These are phyloP conservation scores for Hepsetus odoe DNA, from an alignment of 2,113 vertebrate species.

Conservation along the genomic window DNA sequence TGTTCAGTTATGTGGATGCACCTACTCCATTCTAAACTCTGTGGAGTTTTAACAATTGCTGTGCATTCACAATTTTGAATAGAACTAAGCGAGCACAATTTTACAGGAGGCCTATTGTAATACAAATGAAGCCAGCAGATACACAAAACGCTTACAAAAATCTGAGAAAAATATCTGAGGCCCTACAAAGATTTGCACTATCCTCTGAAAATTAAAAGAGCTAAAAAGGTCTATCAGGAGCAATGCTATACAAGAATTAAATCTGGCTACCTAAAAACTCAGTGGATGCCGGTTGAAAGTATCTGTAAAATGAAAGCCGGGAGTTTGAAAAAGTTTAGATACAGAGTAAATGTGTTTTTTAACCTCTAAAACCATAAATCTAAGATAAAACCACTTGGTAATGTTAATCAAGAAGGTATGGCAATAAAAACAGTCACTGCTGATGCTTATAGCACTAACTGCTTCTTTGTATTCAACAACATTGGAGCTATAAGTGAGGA, in stretches of 20 bases:
- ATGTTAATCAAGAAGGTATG: not conserved
- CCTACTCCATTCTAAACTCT: no score
- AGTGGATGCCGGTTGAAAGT: no score
- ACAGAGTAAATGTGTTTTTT: no score
- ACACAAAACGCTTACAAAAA: conserved; percentile 15
- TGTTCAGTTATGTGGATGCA: no score
- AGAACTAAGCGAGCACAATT: not conserved
- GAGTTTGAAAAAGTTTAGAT: no score
- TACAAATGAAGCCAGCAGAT: not conserved
- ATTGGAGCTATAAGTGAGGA: not conserved
- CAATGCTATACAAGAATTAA: not conserved
- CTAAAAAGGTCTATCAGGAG: not conserved
- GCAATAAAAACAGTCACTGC: not conserved
- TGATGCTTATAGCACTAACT: not conserved
- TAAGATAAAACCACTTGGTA: not conserved
- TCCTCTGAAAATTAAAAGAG: not conserved
- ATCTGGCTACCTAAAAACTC: no score
- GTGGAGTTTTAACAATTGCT: not conserved
- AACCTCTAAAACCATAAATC: no score
- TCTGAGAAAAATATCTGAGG: conserved; percentile 9
- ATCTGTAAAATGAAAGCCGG: no score
- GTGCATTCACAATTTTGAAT: conserved; percentile 3
- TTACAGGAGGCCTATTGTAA: not conserved
- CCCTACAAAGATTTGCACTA: not conserved
- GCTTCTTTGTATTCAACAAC: not conserved